Percentiles rank a stretch among this genome's conserved stretches.
Evolutionary conservation across 2,797 vertebrate species (phyloP).

Genomic region (Characodon lateralis): DNA sequence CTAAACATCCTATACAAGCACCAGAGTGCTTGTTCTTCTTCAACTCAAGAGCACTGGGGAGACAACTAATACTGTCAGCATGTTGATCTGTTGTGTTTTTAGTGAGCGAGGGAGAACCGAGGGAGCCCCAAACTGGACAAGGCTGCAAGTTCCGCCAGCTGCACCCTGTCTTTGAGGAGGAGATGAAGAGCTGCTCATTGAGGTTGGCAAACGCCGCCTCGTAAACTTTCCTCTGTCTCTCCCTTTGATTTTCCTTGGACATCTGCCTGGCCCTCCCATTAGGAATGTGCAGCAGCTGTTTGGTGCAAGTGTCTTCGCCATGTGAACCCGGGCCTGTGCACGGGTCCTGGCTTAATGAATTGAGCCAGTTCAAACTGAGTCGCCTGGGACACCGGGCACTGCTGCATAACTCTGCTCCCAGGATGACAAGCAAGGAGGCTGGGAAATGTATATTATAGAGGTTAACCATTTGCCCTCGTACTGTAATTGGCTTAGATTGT

Average conservation of each 20-base stretch:
- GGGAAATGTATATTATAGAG: slow-evolving; percentile 85
- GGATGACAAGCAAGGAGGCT: slow-evolving; percentile 82
- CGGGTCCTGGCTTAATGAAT: slow-evolving; percentile 91
- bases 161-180: slow-evolving; percentile 92
- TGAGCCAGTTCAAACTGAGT: slow-evolving; percentile 91
- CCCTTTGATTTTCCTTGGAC: slow-evolving; percentile 99
- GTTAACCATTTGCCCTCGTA: slow-evolving; percentile 87
- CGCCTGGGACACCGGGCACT: slow-evolving; percentile 77
- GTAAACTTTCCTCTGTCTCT: slow-evolving; percentile 93
- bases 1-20: slow-evolving; percentile 48
- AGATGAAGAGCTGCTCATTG: slow-evolving; percentile 90
- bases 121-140: slow-evolving; percentile 78
- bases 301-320: slow-evolving; percentile 92
- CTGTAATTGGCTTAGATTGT: slow-evolving; percentile 99
- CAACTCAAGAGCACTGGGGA: slow-evolving; percentile 70
- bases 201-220: slow-evolving; percentile 96
- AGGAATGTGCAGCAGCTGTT: slow-evolving; percentile 98
- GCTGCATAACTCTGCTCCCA: slow-evolving; percentile 78
- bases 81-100: slow-evolving; percentile 69
- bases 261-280: slow-evolving; percentile 97
- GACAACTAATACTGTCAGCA: slow-evolving; percentile 83
- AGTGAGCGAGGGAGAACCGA: slow-evolving; percentile 68
- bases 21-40: slow-evolving; percentile 65
- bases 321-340: slow-evolving; percentile 84
- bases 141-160: slow-evolving; percentile 93